Conservation (phyloP, 1,140 invertebrate genomes). For the Zaprionus lachaisei region DNA sequence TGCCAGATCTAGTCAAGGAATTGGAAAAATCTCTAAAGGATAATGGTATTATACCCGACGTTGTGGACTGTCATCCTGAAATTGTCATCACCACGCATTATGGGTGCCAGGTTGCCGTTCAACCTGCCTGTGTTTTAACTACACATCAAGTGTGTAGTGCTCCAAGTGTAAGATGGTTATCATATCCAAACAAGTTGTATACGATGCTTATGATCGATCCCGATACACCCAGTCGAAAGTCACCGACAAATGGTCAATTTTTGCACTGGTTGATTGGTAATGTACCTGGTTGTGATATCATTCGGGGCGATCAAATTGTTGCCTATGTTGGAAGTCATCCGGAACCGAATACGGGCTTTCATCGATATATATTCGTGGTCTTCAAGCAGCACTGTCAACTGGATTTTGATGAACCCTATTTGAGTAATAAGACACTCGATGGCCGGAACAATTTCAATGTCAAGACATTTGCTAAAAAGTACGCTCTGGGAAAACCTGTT, state of each 20-base stretch:
- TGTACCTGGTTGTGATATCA: constrained; percentile 91
- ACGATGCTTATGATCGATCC: constrained; percentile 88
- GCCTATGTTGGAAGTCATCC: constrained; percentile 93
- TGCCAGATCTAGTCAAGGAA: not conserved
- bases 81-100: constrained; percentile 42
- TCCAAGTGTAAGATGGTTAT: constrained; percentile 88
- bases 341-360: constrained; percentile 90
- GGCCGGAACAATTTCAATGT: constrained; percentile 91
- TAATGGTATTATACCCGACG: constrained; percentile 48
- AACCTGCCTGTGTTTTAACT: constrained; percentile 87
- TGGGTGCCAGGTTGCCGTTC: constrained; percentile 85
- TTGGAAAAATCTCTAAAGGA: constrained; percentile 28
- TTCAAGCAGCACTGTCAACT: constrained; percentile 89
- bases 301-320: constrained; percentile 89
- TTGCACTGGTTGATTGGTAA: constrained; percentile 97
- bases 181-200: constrained; percentile 87
- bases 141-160: constrained; percentile 87
- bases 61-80: constrained; percentile 47
- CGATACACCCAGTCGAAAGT: constrained; percentile 88
- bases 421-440: constrained; percentile 87
- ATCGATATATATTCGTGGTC: constrained; percentile 95
- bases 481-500: constrained; percentile 91
- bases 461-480: constrained; percentile 87
- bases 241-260: constrained; percentile 92
- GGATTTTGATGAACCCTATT: constrained; percentile 63